Evolutionary conservation across 2,113 vertebrate species (phyloP).

Genomic region (Gila orcuttii): DNA sequence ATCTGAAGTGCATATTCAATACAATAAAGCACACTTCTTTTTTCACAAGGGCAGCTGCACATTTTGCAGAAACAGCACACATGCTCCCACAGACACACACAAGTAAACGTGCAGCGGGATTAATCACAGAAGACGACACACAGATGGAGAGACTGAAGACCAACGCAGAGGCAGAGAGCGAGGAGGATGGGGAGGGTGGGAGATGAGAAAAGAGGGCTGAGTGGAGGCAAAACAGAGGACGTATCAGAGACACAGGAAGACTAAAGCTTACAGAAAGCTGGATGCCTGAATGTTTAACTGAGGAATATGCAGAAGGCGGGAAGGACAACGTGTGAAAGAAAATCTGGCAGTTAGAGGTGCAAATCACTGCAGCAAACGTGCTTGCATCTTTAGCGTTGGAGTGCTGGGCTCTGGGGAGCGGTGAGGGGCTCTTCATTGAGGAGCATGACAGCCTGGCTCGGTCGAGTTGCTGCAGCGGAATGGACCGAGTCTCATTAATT

Average conservation of each 20-base stretch:
- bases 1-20: not conserved
- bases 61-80: not conserved
- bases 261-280: constrained; percentile 8
- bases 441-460: constrained; percentile 49
- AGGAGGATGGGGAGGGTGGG: constrained; percentile 62
- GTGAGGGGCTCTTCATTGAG: constrained; percentile 48
- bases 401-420: not conserved
- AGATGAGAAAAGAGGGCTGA: constrained; percentile 64
- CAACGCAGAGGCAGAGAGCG: constrained; percentile 52
- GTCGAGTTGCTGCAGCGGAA: constrained; percentile 10
- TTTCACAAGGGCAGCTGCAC: not conserved
- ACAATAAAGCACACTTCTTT: not conserved
- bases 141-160: constrained; percentile 76
- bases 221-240: constrained; percentile 55
- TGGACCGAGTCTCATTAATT: constrained; percentile 17
- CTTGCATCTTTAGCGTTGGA: constrained; percentile 23
- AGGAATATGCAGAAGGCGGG: not conserved
- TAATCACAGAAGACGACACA: constrained; percentile 67
- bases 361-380: constrained; percentile 60
- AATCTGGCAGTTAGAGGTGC: constrained; percentile 58
- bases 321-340: constrained; percentile 43
- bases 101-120: constrained; percentile 42
- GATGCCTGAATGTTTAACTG: not conserved
- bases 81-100: constrained; percentile 10
- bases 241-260: constrained; percentile 24